Evolutionary conservation across 2,888 invertebrate species (phyloP), one percentile per base, ranked within the genome.

Genomic region (Lucinisca nassula): DNA sequence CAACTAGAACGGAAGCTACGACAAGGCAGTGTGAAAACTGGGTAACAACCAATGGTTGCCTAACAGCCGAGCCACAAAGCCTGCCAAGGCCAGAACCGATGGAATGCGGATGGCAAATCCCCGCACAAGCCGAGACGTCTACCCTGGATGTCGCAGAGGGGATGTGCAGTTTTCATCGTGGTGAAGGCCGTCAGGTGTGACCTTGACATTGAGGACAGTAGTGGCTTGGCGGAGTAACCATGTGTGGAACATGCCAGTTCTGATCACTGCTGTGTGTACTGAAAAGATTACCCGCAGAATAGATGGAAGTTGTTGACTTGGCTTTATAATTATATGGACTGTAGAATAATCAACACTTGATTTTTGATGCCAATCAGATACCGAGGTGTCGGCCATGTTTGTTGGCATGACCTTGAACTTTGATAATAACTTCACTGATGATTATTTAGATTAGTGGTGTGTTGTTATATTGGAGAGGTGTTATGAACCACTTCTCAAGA

Each of bases 1-100:
- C 89, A 90, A 84, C 87, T 85, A 87, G 89, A 83, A 80, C 67
- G 80, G 67, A 72, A 78, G 79, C 67, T 81, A 70, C 35, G 74
- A 67, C n/a, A 61, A 87, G 61, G 72, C 85, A 87, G 89, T 67
- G 67, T 67, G 67, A 67, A 27, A 35, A 67, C 67, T 67, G 67
- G 21, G 32, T 67, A 73, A 77, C 38, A 58, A 49, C 51, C 55
- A 78, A 37, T 78, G 77, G 76, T 72, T 58, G n/a, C 40, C 77
- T 40, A 40, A 49, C 77, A 51, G 70, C 76, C 37, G 40, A 72
- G 73, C 78, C 77, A 38, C 73, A 77, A 27, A 58, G 72, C 27
- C 58, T 72, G 58, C 35, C 32, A 14, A 58, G 35, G 35, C 32
- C 45, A 17, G 45, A 17, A 45, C 10, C 45, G 10, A 45, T 45